A percentile compares a stretch with the other conserved stretches of the same genome.
phyloP scores from a whole-genome alignment of 2,888 invertebrate species.

The Neoaliturus tenellus region DNA sequence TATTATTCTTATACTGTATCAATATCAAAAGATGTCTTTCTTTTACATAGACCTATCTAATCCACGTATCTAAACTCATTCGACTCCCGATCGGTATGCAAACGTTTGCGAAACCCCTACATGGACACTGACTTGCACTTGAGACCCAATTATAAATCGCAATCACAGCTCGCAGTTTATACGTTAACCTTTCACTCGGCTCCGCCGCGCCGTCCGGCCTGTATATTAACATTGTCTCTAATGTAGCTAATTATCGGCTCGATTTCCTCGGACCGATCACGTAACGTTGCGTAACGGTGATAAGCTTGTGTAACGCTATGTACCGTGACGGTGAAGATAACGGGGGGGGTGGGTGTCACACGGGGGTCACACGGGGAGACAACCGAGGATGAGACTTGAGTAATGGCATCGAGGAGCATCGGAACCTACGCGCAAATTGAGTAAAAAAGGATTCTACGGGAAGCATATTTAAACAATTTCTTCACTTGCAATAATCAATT shows the following conservation, averaged over 20 bases:
- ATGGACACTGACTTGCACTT: no score
- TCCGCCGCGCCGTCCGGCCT: not conserved
- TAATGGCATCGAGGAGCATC: not conserved
- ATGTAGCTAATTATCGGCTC: not conserved
- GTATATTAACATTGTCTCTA: slow-evolving; percentile 2
- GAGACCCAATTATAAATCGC: slow-evolving; percentile 9
- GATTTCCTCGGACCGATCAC: not conserved
- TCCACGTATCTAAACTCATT: no score
- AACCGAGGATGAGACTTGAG: not conserved
- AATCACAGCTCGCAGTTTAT: not conserved
- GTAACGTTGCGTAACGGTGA: not conserved
- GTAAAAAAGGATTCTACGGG: no score
- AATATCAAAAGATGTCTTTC: no score
- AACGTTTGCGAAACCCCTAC: no score
- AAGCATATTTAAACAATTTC: no score
- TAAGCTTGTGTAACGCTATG: not conserved
- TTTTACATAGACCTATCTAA: no score
- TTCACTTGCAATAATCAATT: no score
- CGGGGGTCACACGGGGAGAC: not conserved
- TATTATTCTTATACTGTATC: no score
- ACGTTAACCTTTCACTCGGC: not conserved
- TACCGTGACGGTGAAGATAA: not conserved
- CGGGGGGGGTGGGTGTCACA: not conserved
- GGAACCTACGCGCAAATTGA: no score
- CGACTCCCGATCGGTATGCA: no score